Evolutionary conservation across 2,888 invertebrate species (phyloP), one percentile per base, ranked within the genome.

Genomic region (Diadegma fenestrale): DNA sequence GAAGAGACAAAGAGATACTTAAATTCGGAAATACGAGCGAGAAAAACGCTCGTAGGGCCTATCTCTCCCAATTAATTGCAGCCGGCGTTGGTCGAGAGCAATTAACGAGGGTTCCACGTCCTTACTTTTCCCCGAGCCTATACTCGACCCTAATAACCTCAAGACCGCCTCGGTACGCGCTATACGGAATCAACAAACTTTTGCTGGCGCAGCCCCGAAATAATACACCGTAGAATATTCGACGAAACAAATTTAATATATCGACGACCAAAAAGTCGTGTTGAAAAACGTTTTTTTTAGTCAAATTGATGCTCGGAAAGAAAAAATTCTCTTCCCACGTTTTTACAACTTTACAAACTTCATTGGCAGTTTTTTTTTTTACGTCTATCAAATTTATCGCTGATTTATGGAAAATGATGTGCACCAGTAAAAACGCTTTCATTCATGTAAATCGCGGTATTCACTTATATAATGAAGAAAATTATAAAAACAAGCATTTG

Each of bases 51-150:
- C 26, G 43, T 43, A 43, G 68, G 72, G 45, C 58, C 41, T 80
- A 22, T 72, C 80, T 80, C 68, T 75, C 66, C 81, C 77, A 85
- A 82, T 85, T 85, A 85, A 85, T 85, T 76, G 82, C 85, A 77
- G 82, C 85, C 82, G 72, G 80, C 80, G 80, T 80, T 68, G 82
- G 82, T 48, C 54, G 80, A 54, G 77, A 85, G 76, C 85, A 85
- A 85, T 85, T 82, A 85, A 82, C 85, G 71, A 61, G 80, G 80
- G 72, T 75, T 78, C 64, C 69, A 51, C 43, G n/a, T 51, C 43
- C 61, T 66, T 30, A 33, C 72, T 72, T 80, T 61, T 61, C 66
- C 45, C n/a, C 43, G 69, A 75, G 69, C 51, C 41, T 51, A 45
- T 19, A 61, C 79, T 71, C 69, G 58, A 69, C 79, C 79, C 72